Conservation (phyloP, 2,113 vertebrate species). For the human region DNA sequence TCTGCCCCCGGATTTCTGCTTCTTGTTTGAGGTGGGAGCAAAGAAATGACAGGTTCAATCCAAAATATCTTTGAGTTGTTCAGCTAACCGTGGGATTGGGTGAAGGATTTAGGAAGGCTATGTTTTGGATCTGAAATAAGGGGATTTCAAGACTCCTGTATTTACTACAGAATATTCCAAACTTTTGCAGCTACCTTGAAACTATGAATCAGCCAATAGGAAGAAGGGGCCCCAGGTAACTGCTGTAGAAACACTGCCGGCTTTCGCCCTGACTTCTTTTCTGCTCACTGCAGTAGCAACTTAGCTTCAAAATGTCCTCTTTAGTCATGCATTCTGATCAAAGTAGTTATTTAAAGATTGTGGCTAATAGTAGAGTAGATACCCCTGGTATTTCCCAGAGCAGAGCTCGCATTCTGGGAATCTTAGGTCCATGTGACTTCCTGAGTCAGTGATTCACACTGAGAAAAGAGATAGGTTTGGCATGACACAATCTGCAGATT, state of each 20-base stretch:
- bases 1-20: background rate
- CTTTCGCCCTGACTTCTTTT: background rate
- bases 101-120: background rate
- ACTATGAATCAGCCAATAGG: background rate
- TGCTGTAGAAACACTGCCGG: background rate
- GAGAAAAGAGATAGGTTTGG: conserved; percentile 43
- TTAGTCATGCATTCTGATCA: conserved; percentile 1
- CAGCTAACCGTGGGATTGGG: background rate
- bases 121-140: background rate
- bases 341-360: conserved; percentile 55
- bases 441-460: conserved; percentile 61
- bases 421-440: conserved; percentile 65
- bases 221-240: background rate
- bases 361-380: conserved; percentile 46
- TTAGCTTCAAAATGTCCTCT: conserved; percentile 10
- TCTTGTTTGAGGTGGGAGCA: background rate
- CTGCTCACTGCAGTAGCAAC: background rate
- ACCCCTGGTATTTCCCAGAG: conserved; percentile 46
- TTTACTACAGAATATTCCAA: background rate
- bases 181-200: background rate
- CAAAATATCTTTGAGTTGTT: background rate
- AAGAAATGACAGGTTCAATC: background rate
- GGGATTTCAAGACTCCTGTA: background rate
- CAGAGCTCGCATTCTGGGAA: conserved; percentile 58
- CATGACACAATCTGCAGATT: conserved; percentile 63